A percentile compares a stretch with the other conserved stretches of the same genome.
Conservation (phyloP, 2,113 vertebrate species). For the Cryptotis parvus region DNA sequence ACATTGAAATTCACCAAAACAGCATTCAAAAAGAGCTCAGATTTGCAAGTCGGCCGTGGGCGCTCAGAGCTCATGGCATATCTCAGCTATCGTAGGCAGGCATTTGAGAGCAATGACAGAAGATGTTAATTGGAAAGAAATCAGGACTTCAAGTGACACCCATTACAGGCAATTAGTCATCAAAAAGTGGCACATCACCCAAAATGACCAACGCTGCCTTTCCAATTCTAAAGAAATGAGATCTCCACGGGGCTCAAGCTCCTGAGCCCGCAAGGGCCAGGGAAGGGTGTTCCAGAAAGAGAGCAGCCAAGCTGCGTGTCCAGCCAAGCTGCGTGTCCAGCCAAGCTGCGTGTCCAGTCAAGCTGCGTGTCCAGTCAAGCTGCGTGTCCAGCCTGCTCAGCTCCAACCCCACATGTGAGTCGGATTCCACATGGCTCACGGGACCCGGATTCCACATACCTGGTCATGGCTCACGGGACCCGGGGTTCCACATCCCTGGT, state of each 20-base stretch:
- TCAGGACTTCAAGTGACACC: slow-evolving; percentile 47
- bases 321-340: too few species aligned
- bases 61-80: slow-evolving; percentile 50
- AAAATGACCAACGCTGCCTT: slow-evolving; percentile 50
- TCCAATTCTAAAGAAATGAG: neutral
- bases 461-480: too few species aligned
- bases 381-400: too few species aligned
- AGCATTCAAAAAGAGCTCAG: slow-evolving; percentile 52
- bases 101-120: slow-evolving; percentile 51
- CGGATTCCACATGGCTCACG: too few species aligned
- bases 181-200: slow-evolving; percentile 40
- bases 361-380: too few species aligned
- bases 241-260: neutral
- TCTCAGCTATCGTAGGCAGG: slow-evolving; percentile 48
- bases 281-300: neutral
- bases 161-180: slow-evolving; percentile 56
- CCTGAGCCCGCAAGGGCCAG: neutral
- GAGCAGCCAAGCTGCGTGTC: neutral
- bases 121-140: slow-evolving; percentile 57
- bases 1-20: slow-evolving; percentile 68
- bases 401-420: too few species aligned
- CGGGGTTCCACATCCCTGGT: too few species aligned
- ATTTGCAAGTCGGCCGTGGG: slow-evolving; percentile 67
- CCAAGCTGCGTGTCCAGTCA: too few species aligned
- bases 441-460: too few species aligned